Evolutionary conservation across 2,113 vertebrate species (phyloP).

Genomic region (Halcyon senegalensis): DNA sequence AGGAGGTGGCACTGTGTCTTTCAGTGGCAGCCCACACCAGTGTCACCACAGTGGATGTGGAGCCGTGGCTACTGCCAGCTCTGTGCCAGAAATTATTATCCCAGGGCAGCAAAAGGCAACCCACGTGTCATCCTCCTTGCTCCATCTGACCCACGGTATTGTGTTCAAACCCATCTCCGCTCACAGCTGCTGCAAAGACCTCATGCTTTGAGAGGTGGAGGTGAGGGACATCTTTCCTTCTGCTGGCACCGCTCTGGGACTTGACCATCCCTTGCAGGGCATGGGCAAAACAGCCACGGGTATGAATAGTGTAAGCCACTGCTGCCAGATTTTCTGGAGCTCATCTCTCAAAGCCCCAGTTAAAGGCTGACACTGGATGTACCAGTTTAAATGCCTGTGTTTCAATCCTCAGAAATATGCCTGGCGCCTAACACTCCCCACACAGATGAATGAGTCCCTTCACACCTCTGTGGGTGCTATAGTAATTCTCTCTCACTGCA

Average conservation of each 20-base stretch:
- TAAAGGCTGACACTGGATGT: slow-evolving; percentile 31
- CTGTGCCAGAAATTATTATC: neutral
- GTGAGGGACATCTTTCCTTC: neutral
- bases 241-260: neutral
- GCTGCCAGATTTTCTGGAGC: slow-evolving; percentile 2
- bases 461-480: slow-evolving; percentile 62
- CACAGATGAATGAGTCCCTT: slow-evolving; percentile 61
- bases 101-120: neutral
- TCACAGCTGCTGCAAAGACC: neutral
- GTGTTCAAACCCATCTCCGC: neutral
- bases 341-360: neutral
- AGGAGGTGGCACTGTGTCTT: neutral
- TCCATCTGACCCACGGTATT: accelerated
- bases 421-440: slow-evolving; percentile 56
- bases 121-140: neutral
- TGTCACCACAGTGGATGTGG: accelerated
- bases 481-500: slow-evolving; percentile 36
- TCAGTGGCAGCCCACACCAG: neutral
- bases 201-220: neutral
- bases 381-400: slow-evolving; percentile 31
- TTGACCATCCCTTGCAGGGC: accelerated
- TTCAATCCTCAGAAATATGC: slow-evolving; percentile 54
- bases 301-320: neutral
- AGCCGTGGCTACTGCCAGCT: neutral
- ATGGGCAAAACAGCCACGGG: neutral